A percentile compares a stretch with the other conserved stretches of the same genome.
Evolutionary conservation across 2,888 invertebrate genomes (phyloP).

Genomic region (Megaustenia siamemsis): DNA sequence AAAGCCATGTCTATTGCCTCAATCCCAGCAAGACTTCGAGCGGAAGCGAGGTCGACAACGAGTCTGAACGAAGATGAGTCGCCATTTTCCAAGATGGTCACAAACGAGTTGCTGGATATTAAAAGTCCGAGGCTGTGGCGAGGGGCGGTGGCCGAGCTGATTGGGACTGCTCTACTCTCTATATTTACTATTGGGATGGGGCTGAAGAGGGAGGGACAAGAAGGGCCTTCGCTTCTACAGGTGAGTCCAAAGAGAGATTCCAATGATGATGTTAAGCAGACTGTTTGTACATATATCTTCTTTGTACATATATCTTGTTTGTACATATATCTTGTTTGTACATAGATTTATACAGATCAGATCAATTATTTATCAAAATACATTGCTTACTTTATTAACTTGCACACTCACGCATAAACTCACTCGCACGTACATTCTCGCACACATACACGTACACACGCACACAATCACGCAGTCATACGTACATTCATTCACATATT

Average conservation of each 20-base stretch:
- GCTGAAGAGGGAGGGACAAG: slow-evolving; percentile 18
- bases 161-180: slow-evolving; percentile 18
- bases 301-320: too few relatives aligned
- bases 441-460: too few relatives aligned
- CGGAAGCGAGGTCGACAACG: slow-evolving; percentile 27
- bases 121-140: slow-evolving; percentile 64
- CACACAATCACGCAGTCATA: too few relatives aligned
- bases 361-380: too few relatives aligned
- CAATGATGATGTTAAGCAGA: too few relatives aligned
- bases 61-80: slow-evolving; percentile 12
- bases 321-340: too few relatives aligned
- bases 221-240: slow-evolving; percentile 21
- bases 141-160: slow-evolving; percentile 64
- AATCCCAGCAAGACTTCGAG: slow-evolving; percentile 27
- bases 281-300: too few relatives aligned
- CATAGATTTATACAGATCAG: too few relatives aligned
- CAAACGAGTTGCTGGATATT: slow-evolving; percentile 60
- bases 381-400: too few relatives aligned
- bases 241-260: neutral
- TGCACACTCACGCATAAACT: too few relatives aligned
- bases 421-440: too few relatives aligned
- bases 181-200: slow-evolving; percentile 43
- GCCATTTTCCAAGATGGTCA: neutral
- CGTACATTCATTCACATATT: too few relatives aligned
- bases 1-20: slow-evolving; percentile 40